These are phyloP conservation scores for Nyctibius grandis DNA, from an alignment of 2,797 vertebrate species.

Conservation along the genomic window DNA sequence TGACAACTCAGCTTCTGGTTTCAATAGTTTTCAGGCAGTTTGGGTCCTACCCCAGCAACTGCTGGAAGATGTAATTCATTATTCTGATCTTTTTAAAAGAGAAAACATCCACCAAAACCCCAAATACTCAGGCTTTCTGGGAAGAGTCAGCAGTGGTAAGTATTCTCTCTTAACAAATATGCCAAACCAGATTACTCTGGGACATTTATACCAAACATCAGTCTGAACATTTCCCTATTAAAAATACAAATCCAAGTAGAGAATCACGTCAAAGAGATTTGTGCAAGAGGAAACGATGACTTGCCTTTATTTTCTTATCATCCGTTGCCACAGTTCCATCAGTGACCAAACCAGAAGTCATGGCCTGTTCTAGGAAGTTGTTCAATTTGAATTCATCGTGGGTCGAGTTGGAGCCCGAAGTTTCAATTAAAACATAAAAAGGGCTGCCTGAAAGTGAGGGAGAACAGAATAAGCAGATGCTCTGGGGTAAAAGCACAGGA, in stretches of 20 bases:
- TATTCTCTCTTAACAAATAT: not conserved
- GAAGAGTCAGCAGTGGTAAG: not conserved
- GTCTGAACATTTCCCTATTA: not conserved
- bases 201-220: not conserved
- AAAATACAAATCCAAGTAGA: not conserved
- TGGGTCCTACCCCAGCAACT: not conserved
- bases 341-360: slow-evolving; percentile 77
- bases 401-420: slow-evolving; percentile 81
- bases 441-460: slow-evolving; percentile 78
- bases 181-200: not conserved
- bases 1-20: not conserved
- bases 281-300: not conserved
- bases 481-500: not conserved
- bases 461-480: not conserved
- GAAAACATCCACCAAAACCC: not conserved
- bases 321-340: slow-evolving; percentile 90
- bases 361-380: slow-evolving; percentile 82
- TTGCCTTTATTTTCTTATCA: slow-evolving; percentile 85
- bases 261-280: not conserved
- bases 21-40: not conserved
- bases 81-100: not conserved
- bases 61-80: not conserved
- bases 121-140: not conserved
- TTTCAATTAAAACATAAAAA: slow-evolving; percentile 94
- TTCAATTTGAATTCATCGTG: slow-evolving; percentile 91